Conservation (phyloP, 2,888 invertebrate species). For the Poecilobothrus nobilitatus region DNA sequence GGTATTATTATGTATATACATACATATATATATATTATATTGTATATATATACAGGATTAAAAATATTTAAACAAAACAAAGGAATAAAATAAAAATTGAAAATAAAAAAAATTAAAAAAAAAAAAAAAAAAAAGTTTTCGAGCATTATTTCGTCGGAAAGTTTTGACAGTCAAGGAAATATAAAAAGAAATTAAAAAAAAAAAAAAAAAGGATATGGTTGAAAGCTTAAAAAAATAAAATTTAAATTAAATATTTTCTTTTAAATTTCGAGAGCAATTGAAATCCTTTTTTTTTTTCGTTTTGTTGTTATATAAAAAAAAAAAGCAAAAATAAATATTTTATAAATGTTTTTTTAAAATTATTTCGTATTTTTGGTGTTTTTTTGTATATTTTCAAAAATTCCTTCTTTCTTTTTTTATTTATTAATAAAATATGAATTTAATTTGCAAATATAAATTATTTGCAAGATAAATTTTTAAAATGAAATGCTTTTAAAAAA, state of each 20-base stretch:
- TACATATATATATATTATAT: no score
- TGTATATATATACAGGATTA: not conserved
- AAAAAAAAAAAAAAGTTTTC: not conserved
- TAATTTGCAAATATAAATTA: no score
- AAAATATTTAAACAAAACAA: not conserved
- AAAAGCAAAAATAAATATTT: no score
- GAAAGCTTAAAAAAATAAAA: not conserved
- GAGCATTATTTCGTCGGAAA: not conserved
- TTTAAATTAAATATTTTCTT: not conserved
- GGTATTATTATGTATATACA: no score
- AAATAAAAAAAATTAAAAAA: not conserved
- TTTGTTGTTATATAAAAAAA: no score
- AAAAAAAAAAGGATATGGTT: not conserved
- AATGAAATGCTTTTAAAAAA: no score
- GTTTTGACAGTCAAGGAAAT: not conserved
- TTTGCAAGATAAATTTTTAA: no score
- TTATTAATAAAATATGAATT: no score
- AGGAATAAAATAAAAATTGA: not conserved
- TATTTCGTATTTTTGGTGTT: no score
- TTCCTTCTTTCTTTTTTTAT: no score
- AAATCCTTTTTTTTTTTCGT: not conserved
- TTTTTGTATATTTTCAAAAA: no score
- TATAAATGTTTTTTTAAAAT: no score
- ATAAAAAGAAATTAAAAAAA: not conserved
- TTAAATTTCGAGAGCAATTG: not conserved